Percentiles rank a stretch among this genome's conserved stretches.
Conservation (phyloP, 2,113 vertebrate species). For the Lasiurus borealis region DNA sequence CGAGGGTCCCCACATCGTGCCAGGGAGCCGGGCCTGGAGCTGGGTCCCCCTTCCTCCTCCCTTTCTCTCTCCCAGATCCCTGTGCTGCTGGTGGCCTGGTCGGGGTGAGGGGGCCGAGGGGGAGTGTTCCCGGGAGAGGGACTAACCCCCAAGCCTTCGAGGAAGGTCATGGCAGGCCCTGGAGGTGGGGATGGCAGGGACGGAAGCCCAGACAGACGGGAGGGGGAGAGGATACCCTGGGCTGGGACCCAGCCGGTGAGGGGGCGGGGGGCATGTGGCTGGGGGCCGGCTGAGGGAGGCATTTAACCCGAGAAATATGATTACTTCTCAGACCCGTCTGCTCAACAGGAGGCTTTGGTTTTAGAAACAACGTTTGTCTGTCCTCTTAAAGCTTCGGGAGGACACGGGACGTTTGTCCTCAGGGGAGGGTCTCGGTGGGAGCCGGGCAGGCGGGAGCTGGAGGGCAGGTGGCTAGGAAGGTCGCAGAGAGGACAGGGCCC, state of each 20-base stretch:
- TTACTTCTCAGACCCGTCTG: background rate
- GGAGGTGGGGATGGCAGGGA: background rate
- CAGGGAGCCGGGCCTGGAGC: background rate
- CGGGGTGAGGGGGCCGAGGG: background rate
- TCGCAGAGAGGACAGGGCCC: conserved; percentile 19
- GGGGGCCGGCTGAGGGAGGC: background rate
- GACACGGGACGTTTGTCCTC: background rate
- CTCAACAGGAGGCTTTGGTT: background rate
- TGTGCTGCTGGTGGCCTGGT: no score
- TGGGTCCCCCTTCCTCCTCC: conserved; percentile 32
- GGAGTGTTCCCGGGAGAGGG: background rate
- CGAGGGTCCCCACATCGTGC: background rate
- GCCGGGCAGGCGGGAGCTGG: no score
- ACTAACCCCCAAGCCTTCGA: conserved; percentile 35
- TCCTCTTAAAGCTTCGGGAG: background rate
- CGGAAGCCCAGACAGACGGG: background rate
- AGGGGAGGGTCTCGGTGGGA: background rate
- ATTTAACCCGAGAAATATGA: no score
- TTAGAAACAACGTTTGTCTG: background rate
- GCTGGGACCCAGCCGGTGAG: fast-evolving
- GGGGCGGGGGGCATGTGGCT: background rate
- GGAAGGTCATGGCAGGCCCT: background rate
- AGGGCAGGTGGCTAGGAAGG: no score
- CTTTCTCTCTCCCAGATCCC: conserved; percentile 49
- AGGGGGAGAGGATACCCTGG: background rate